phyloP scores from a whole-genome alignment of 2,888 invertebrate species.

The Platycheirus rosarum region DNA sequence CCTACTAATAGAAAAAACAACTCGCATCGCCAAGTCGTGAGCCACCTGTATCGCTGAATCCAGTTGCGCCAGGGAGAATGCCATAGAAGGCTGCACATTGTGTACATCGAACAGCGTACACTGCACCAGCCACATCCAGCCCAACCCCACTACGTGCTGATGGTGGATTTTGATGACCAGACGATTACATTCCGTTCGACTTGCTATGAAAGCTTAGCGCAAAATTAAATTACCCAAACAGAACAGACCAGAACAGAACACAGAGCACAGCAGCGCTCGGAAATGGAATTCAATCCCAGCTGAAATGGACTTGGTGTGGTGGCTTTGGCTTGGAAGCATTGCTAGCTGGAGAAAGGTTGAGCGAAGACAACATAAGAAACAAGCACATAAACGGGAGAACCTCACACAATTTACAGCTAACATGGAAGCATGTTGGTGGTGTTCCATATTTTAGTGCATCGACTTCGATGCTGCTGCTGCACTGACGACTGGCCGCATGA shows the following conservation, averaged over 20 bases:
- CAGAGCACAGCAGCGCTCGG: conserved; percentile 12
- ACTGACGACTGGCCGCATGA: conserved; percentile 53
- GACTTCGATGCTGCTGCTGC: not conserved
- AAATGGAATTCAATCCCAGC: conserved; percentile 59
- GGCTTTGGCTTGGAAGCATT: conserved; percentile 34
- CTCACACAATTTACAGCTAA: conserved; percentile 60
- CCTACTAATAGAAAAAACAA: conserved; percentile 66
- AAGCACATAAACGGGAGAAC: conserved; percentile 38
- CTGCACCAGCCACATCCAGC: conserved; percentile 17
- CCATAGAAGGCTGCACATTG: conserved; percentile 50
- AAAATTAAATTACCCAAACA: conserved; percentile 71
- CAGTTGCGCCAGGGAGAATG: conserved; percentile 52
- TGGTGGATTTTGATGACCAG: conserved; percentile 69
- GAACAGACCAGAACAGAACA: conserved; percentile 24
- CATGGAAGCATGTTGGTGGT: conserved; percentile 43
- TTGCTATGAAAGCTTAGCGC: conserved; percentile 61
- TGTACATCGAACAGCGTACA: conserved; percentile 21
- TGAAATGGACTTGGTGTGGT: conserved; percentile 49
- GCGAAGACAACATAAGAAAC: conserved; percentile 58
- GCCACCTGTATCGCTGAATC: conserved; percentile 63
- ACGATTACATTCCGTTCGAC: conserved; percentile 70
- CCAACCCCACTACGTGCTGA: conserved; percentile 66
- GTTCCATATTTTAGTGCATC: conserved; percentile 70
- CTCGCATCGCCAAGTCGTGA: conserved; percentile 67
- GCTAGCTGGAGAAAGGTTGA: conserved; percentile 56